Conservation (phyloP, 2,888 invertebrate genomes). For the Mycalesis mineus region DNA sequence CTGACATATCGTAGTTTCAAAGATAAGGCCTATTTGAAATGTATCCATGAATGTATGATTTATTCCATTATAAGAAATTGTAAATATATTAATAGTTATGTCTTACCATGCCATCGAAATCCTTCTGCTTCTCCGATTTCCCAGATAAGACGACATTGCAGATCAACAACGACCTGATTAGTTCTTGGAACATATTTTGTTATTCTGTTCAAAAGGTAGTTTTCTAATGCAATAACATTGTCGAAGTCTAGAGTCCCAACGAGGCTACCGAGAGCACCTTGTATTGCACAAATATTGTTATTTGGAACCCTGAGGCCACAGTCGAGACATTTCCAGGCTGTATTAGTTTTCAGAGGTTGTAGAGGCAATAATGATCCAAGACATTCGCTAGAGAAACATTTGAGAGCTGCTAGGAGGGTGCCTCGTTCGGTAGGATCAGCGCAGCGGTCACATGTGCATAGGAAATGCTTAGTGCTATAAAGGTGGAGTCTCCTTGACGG, state of each 20-base stretch:
- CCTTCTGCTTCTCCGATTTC: conserved; percentile 77
- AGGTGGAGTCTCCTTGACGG: conserved; percentile 80
- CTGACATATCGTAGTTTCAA: background rate
- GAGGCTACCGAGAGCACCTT: conserved; percentile 75
- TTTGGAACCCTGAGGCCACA: conserved; percentile 70
- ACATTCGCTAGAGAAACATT: conserved; percentile 74
- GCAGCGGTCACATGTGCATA: conserved; percentile 82
- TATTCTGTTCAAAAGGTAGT: conserved; percentile 76
- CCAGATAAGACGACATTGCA: conserved; percentile 81
- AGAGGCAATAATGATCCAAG: conserved; percentile 77
- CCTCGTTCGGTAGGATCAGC: conserved; percentile 82
- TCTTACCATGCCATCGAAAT: conserved; percentile 79
- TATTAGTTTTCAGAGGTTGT: conserved; percentile 71
- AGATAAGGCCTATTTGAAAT: background rate
- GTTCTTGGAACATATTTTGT: conserved; percentile 74
- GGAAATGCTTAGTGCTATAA: conserved; percentile 82
- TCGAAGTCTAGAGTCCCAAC: conserved; percentile 71
- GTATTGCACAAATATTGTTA: conserved; percentile 70
- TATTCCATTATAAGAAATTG: background rate
- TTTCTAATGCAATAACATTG: conserved; percentile 73
- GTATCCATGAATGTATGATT: background rate
- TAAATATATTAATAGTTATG: background rate
- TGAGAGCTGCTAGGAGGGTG: conserved; percentile 76
- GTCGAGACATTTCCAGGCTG: conserved; percentile 79
- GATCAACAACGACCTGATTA: conserved; percentile 80